Evolutionary conservation across 1,140 invertebrate genomes (phyloP), one percentile per base, ranked within the genome.

Genomic region (Drosophila takahashii): DNA sequence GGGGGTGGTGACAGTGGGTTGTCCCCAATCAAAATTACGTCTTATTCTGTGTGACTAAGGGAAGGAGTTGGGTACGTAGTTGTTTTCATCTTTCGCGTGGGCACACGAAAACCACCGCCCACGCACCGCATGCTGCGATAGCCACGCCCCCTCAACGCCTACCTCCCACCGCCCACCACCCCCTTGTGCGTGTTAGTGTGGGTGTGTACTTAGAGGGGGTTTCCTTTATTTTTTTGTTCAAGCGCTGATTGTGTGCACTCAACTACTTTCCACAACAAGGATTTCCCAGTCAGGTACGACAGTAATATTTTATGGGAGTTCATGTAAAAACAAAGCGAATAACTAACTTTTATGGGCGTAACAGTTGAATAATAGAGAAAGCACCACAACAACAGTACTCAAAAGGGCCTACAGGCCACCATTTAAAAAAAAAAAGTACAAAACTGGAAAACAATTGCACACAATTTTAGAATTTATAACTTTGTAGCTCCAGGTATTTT

Each of bases 231-330:
- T 29, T 22, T 36, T 5, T 58, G 54, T 34, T 39, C 4, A 26
- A 13, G 27, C 39, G 9, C 39, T 61, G 71, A 77, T 69, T 74
- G 57, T 77, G 53, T 44, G 51, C 42, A 37, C 64, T 51, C 44
- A 54, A 60, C 44, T 52, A 65, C 41, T 65, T 77, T 56, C 73
- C 50, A 13, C 8, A 67, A 16, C 36, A 51, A 77, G 74, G 67
- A 79, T 77, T 72, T 77, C 66, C 67, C 57, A 77, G 60, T 42
- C 41, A 47, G 32, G 42, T 47, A 54, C 41, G 22, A 9, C 47
- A 16, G 45, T 29, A 41, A 60, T 60, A 39, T 41, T 60, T 60
- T 18, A 60, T 53, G 59, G 16, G 11, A 62, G 34, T 13, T 34
- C 48, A 50, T 52, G 58, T 59, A 29, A 48, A 58, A 64, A 41